Evolutionary conservation across 2,797 vertebrate species (phyloP).

Genomic region (Sebastolobus alascanus): DNA sequence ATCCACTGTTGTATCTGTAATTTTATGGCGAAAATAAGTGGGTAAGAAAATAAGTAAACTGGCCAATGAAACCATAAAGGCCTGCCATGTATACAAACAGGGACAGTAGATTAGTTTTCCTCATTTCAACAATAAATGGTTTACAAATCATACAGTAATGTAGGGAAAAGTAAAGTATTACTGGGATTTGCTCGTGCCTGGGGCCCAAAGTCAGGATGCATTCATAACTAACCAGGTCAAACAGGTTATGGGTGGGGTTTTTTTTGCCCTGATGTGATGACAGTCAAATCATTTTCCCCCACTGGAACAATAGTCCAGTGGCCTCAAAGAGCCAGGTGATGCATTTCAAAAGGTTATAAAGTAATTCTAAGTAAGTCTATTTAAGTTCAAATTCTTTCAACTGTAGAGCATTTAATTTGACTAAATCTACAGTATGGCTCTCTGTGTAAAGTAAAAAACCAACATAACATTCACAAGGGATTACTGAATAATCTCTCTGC

Average conservation of each 20-base stretch:
- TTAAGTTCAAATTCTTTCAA: neutral
- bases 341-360: neutral
- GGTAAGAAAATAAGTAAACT: neutral
- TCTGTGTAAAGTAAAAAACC: neutral
- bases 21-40: neutral
- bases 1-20: neutral
- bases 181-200: rapidly evolving
- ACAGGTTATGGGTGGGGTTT: conserved; percentile 3
- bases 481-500: too few species aligned
- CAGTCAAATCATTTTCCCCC: neutral
- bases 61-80: neutral
- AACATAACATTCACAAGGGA: neutral
- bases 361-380: neutral
- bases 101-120: neutral
- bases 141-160: neutral
- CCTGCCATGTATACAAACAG: neutral
- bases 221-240: neutral
- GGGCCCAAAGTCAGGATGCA: neutral
- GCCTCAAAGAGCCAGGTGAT: neutral
- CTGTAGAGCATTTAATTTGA: neutral
- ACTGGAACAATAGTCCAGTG: too few species aligned
- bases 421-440: neutral
- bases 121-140: neutral
- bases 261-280: neutral
- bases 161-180: neutral